Evolutionary conservation across 2,888 invertebrate species (phyloP).

Genomic region (Drosophila fungiperda): DNA sequence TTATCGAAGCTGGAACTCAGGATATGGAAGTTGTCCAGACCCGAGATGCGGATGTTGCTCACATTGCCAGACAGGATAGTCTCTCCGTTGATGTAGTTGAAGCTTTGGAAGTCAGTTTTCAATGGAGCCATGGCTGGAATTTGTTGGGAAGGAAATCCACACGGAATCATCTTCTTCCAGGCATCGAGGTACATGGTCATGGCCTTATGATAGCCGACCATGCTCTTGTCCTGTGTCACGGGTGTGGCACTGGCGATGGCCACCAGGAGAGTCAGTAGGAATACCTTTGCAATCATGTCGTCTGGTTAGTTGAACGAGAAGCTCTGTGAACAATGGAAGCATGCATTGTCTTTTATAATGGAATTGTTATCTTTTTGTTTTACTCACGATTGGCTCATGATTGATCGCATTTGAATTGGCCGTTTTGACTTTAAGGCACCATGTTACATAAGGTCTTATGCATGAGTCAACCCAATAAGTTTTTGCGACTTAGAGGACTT

Average conservation of each 20-base stretch:
- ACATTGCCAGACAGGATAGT: conserved; percentile 60
- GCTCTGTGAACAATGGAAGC: conserved; percentile 9
- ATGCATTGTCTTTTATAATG: conserved; percentile 25
- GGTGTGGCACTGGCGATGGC: conserved; percentile 23
- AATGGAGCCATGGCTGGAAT: conserved; percentile 71
- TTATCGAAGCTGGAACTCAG: conserved; percentile 55
- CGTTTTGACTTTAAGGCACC: neutral
- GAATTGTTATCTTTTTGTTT: conserved; percentile 17
- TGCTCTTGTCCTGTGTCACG: conserved; percentile 15
- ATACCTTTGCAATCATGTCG: conserved; percentile 53
- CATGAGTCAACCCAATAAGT: conserved; percentile 1
- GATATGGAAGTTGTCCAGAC: conserved; percentile 61
- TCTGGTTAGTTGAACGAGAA: conserved; percentile 8
- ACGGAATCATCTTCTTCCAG: conserved; percentile 69
- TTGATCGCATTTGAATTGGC: conserved; percentile 21
- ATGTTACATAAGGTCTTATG: neutral
- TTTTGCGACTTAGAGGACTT: neutral
- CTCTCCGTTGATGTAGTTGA: conserved; percentile 30
- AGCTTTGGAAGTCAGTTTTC: conserved; percentile 29
- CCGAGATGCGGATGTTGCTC: conserved; percentile 66
- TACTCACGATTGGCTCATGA: conserved; percentile 2
- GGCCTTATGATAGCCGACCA: conserved; percentile 54
- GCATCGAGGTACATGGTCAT: conserved; percentile 49
- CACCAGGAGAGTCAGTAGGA: conserved; percentile 49
- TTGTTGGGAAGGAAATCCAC: conserved; percentile 61